These are phyloP conservation scores for Aspidiotus destructor DNA, from an alignment of 2,888 invertebrate genomes.

Conservation along the genomic window DNA sequence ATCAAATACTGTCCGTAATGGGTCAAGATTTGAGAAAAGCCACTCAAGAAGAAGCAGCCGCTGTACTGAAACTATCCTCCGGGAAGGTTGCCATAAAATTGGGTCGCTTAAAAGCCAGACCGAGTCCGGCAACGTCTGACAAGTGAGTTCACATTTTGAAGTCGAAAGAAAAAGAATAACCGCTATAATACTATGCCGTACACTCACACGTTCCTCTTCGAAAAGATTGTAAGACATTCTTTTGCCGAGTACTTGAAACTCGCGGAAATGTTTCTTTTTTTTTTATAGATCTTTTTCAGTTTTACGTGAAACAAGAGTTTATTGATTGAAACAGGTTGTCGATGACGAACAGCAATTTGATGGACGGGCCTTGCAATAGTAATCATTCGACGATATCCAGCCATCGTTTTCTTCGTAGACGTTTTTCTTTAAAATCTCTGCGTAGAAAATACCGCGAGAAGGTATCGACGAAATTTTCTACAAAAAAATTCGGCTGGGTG, in stretches of 20 bases:
- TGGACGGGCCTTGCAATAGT: no score
- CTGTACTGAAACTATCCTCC: slow-evolving; percentile 75
- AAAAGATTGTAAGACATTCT: no score
- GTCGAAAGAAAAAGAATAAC: no score
- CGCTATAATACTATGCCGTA: no score
- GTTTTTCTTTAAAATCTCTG: slow-evolving; percentile 34
- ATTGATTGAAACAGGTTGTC: no score
- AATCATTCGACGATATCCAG: not conserved
- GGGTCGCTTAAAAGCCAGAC: slow-evolving; percentile 66
- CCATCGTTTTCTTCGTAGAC: slow-evolving; percentile 33
- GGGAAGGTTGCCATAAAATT: slow-evolving; percentile 76
- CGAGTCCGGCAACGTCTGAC: slow-evolving; percentile 34
- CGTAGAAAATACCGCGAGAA: slow-evolving; percentile 33
- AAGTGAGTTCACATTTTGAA: slow-evolving; percentile 34
- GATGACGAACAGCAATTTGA: no score
- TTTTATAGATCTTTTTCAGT: no score
- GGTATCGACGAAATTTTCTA: not conserved
- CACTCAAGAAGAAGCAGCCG: slow-evolving; percentile 75
- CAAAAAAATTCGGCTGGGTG: not conserved
- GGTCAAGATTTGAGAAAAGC: slow-evolving; percentile 68
- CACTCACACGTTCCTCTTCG: no score
- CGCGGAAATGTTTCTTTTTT: no score
- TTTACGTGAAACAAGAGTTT: no score
- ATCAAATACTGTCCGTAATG: slow-evolving; percentile 79
- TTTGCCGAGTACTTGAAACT: no score